Base-by-base conservation (phyloP, 2,113 vertebrate genomes). In the Silurus meridionalis region DNA sequence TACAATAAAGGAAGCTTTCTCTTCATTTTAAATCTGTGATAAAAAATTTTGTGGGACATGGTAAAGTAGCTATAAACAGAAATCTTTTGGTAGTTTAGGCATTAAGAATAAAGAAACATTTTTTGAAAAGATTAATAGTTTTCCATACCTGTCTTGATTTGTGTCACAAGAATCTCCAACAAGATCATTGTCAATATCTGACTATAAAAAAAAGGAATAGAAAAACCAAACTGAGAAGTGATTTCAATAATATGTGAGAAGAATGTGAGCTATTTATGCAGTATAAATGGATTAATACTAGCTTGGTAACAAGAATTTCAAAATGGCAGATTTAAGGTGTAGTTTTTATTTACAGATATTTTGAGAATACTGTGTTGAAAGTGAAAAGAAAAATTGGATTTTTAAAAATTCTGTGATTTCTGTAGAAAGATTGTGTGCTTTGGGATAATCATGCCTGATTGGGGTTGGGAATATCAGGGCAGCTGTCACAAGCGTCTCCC, bases 131-230 rank as follows among this genome's bases (percentile, higher is more conserved):
- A 46, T 9, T 66, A 25, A 82, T n/a, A 25, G 6, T 53, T 69
- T 48, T 64, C 37, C 7, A 83, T 95, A 99, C 98, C 98, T 99
- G 95, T 99, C 98, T 93, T 99, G 97, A 92, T 99, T 99, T 89
- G 98, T 99, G 90, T 99, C 98, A 13, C 98, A 99, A 64, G 98
- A 98, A 92, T 99, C 98, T 91, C 98, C 98, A 77, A 99, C 95
- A 83, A 99, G 95, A 88, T 99, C 98, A 52, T 98, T 97, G 88
- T 99, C 98, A 78, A 98, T 66, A 82, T 99, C 98, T 0, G 97
- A 99, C 98, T 99, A 92, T 9, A 53, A 67, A 72, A 94, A 94
- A 92, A 87, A 89, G 37, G 93, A 90, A 90, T 25, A 90, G 23
- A 87, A 80, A 67, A 53, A 83, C 57, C 50, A 8, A 8, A 6